Evolutionary conservation across 2,888 invertebrate genomes (phyloP).

Genomic region (Aporophyla nigra): DNA sequence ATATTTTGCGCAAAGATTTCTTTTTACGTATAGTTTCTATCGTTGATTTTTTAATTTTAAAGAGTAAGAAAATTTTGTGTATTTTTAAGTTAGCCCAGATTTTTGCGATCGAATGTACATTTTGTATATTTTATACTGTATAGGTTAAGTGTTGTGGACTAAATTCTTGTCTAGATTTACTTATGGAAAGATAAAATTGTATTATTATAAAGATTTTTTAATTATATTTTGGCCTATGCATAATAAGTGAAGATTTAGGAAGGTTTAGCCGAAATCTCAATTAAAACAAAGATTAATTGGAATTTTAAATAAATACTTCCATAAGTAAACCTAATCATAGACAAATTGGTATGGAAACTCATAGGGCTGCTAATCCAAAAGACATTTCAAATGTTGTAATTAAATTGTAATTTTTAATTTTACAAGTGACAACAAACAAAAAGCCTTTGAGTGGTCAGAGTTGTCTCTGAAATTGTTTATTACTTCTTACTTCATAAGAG

Average conservation of each 20-base stretch:
- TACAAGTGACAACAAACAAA: slow-evolving; percentile 46
- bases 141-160: slow-evolving; percentile 68
- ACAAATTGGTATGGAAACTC: slow-evolving; percentile 51
- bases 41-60: slow-evolving; percentile 53
- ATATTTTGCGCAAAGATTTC: slow-evolving; percentile 63
- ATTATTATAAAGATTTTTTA: not conserved
- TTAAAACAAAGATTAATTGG: slow-evolving; percentile 12
- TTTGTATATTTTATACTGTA: slow-evolving; percentile 75
- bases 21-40: slow-evolving; percentile 54
- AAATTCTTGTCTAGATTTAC: slow-evolving; percentile 58
- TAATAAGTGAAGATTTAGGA: slow-evolving; percentile 41
- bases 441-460: slow-evolving; percentile 47
- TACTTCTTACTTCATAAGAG: slow-evolving; percentile 50
- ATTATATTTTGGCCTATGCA: slow-evolving; percentile 43
- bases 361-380: slow-evolving; percentile 61
- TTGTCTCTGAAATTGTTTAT: slow-evolving; percentile 49
- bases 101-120: slow-evolving; percentile 72
- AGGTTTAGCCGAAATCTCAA: slow-evolving; percentile 25
- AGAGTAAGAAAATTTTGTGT: slow-evolving; percentile 59
- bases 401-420: slow-evolving; percentile 46
- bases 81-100: slow-evolving; percentile 62
- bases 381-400: slow-evolving; percentile 59
- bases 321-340: slow-evolving; percentile 60
- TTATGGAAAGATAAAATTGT: slow-evolving; percentile 36
- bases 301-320: slow-evolving; percentile 25